These are phyloP conservation scores for Eremophila alpestris DNA, from an alignment of 2,797 vertebrate species.

Conservation along the genomic window DNA sequence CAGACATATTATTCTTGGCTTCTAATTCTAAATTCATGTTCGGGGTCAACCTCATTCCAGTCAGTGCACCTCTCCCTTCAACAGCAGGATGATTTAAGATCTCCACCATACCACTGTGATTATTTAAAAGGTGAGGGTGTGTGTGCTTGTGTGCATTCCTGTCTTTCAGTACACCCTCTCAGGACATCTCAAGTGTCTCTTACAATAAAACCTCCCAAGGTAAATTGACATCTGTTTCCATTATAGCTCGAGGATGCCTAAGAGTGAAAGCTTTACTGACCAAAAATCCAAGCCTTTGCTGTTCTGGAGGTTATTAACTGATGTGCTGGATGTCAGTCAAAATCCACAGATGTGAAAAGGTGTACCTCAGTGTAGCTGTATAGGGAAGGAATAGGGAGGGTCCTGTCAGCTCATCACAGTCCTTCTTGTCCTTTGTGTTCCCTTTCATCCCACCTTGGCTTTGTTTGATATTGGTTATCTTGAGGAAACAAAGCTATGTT, in stretches of 20 bases:
- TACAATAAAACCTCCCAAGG: not conserved
- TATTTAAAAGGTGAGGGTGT: not conserved
- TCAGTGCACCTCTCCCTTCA: slow-evolving; percentile 17
- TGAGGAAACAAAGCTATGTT: not conserved
- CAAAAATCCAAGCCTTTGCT: not conserved
- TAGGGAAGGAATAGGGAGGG: not conserved
- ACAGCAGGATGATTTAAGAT: not conserved
- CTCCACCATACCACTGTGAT: not conserved
- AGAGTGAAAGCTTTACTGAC: not conserved
- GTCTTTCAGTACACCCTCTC: not conserved
- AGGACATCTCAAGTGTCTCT: slow-evolving; percentile 3
- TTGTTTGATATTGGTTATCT: not conserved
- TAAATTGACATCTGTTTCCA: not conserved
- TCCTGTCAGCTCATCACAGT: not conserved
- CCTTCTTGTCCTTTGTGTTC: not conserved
- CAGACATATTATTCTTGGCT: slow-evolving; percentile 32
- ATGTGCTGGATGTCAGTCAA: not conserved
- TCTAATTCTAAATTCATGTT: slow-evolving; percentile 22
- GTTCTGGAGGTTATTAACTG: not conserved
- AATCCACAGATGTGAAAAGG: not conserved
- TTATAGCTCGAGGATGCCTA: not conserved
- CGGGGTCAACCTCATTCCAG: slow-evolving; percentile 9
- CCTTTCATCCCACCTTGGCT: not conserved
- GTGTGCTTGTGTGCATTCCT: not conserved
- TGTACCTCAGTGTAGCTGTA: not conserved